These are phyloP conservation scores for Apostichopus japonicus DNA, from an alignment of 35 echinoderm and acorn worm species.

Conservation along the genomic window DNA sequence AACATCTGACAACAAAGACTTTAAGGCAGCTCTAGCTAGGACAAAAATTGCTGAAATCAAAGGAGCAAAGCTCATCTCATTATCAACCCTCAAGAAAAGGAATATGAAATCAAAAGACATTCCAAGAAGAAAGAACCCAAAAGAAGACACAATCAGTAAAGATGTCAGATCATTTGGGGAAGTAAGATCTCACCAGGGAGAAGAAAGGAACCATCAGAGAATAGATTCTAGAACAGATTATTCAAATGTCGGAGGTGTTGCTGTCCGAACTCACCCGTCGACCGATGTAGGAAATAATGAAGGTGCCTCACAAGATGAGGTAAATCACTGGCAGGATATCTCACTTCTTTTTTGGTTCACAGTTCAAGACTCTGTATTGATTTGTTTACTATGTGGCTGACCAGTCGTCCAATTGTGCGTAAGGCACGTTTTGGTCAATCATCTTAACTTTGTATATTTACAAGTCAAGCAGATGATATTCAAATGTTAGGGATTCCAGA, in stretches of 20 bases:
- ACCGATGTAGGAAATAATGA: background rate
- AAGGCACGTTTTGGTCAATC: no score
- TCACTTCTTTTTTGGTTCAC: no score
- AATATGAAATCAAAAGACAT: background rate
- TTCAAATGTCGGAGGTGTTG: background rate
- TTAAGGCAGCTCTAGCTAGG: constrained; percentile 74
- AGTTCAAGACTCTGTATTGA: no score
- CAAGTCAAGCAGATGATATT: no score
- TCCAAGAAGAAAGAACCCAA: background rate
- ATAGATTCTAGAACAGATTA: no score
- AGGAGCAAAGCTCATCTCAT: constrained; percentile 76
- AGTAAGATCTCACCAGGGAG: constrained; percentile 8
- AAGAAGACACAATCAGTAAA: background rate
- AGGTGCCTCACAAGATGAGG: background rate
- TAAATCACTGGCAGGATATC: background rate
- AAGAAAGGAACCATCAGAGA: background rate
- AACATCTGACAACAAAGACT: constrained; percentile 90
- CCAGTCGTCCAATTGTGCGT: no score
- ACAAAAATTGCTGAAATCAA: constrained; percentile 93
- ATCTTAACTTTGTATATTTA: no score
- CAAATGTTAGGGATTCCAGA: no score
- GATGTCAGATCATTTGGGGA: background rate
- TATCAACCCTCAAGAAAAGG: constrained; percentile 65
- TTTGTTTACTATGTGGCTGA: no score
- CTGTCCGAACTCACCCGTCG: background rate